These are phyloP conservation scores for Eriosoma lanigerum DNA, from an alignment of 1,140 invertebrate species.

Conservation along the genomic window DNA sequence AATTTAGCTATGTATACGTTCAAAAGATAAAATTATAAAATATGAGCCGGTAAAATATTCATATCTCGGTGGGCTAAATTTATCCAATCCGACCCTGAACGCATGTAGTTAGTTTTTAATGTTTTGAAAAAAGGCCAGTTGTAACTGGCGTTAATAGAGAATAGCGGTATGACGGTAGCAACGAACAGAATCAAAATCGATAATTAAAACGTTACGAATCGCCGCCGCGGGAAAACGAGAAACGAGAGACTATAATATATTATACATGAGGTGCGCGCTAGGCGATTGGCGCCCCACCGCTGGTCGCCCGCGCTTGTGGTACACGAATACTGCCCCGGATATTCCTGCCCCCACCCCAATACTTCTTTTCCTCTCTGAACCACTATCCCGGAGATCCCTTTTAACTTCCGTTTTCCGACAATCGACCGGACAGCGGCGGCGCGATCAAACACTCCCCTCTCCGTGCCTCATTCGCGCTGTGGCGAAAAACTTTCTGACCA, in stretches of 20 bases:
- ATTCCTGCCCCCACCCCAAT: constrained; percentile 9
- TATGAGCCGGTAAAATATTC: too few species aligned
- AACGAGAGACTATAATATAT: background rate
- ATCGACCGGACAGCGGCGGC: constrained; percentile 32
- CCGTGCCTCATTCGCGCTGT: background rate
- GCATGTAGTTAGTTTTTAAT: too few species aligned
- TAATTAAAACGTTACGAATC: constrained; percentile 40
- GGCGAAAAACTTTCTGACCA: constrained; percentile 16
- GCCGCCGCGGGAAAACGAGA: background rate
- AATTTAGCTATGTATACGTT: too few species aligned
- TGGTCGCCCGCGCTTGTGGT: background rate
- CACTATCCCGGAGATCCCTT: constrained; percentile 31
- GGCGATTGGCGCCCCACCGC: constrained; percentile 27
- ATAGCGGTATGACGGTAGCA: background rate
- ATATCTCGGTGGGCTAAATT: too few species aligned
- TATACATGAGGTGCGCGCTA: background rate
- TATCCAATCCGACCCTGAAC: too few species aligned
- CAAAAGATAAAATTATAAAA: too few species aligned
- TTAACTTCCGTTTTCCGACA: constrained; percentile 51
- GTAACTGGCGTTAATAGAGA: too few species aligned
- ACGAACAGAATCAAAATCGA: background rate
- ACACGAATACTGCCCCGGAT: constrained; percentile 15
- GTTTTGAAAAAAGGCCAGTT: too few species aligned
- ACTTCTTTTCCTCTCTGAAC: too few species aligned
- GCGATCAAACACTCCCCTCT: constrained; percentile 46